These are phyloP conservation scores for Neosilurus hyrtlii DNA, from an alignment of 2,797 vertebrate species.

Conservation along the genomic window DNA sequence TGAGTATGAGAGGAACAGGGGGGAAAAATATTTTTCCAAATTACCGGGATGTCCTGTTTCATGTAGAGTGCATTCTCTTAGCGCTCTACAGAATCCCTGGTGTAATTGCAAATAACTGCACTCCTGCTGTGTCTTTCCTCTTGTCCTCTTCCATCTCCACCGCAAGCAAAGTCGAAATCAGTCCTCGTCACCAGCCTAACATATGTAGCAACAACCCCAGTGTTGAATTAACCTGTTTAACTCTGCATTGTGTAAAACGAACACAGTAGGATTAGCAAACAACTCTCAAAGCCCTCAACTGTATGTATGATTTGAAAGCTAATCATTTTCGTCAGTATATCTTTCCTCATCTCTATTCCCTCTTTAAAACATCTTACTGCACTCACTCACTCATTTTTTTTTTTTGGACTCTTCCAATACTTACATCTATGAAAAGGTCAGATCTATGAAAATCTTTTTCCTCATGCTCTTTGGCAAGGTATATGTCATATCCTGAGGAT, in stretches of 20 bases:
- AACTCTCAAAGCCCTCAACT: neutral
- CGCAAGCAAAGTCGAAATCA: conserved; percentile 18
- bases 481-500: conserved; percentile 18
- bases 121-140: conserved; percentile 23
- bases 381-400: neutral
- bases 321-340: neutral
- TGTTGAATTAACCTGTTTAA: conserved; percentile 2
- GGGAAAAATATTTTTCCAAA: conserved; percentile 46
- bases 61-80: conserved; percentile 38
- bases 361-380: conserved; percentile 1
- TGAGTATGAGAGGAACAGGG: conserved; percentile 30
- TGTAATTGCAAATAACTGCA: conserved; percentile 49
- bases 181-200: conserved; percentile 23
- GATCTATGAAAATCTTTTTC: neutral
- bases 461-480: neutral
- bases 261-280: neutral
- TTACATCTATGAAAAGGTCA: neutral
- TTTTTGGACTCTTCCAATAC: neutral
- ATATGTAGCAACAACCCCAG: conserved; percentile 6
- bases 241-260: neutral
- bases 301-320: conserved; percentile 6
- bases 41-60: conserved; percentile 43
- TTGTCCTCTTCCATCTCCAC: conserved; percentile 33
- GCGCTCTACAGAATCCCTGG: conserved; percentile 36
- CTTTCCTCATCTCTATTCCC: neutral